Evolutionary conservation across 2,113 vertebrate genomes (phyloP), one percentile per base, ranked within the genome.

Genomic region (Amia ocellicauda): DNA sequence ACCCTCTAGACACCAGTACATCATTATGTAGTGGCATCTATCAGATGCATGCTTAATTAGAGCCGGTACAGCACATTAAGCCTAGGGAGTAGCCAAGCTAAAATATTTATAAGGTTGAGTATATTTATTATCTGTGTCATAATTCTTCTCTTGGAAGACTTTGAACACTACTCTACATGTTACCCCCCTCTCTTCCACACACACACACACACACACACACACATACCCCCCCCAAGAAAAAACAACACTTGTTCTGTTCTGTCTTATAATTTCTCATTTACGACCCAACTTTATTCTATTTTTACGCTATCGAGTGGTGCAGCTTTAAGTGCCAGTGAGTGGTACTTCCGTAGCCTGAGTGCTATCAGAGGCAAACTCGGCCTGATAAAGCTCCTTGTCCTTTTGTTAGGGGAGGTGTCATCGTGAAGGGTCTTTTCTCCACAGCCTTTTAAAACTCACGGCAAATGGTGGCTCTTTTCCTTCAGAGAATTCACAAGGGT

Each of bases 71-170:
- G 84, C 82, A 84, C 86, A 90, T 87, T 87, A 87, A 83, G 83
- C 82, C 78, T 67, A 70, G 77, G 75, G 80, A 84, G 83, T 86
- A 82, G 79, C 80, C 76, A 66, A 77, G 71, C 81, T 90, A 73
- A 87, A 90, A 89, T 88, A 90, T 89, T 88, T 84, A 90, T 89
- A 85, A 85, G 84, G 78, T 83, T 79, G 78, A 79, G 73, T 85
- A 78, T 88, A 88, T 89, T 87, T 88, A 89, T 89, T 80, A 88
- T 80, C 84, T 79, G 68, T 80, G 80, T 83, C 80, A 80, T 80
- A 78, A 83, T 83, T 79, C 69, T 76, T 85, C 79, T n/a, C 83
- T 78, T 77, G 75, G 74, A 71, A 75, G 70, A 77, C 63, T 79
- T 62, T 58, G 67, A 74, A 68, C 64, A 58, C 54, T 66, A 60